phyloP scores from a whole-genome alignment of 2,888 invertebrate species.

The Drosophila pegasa region DNA sequence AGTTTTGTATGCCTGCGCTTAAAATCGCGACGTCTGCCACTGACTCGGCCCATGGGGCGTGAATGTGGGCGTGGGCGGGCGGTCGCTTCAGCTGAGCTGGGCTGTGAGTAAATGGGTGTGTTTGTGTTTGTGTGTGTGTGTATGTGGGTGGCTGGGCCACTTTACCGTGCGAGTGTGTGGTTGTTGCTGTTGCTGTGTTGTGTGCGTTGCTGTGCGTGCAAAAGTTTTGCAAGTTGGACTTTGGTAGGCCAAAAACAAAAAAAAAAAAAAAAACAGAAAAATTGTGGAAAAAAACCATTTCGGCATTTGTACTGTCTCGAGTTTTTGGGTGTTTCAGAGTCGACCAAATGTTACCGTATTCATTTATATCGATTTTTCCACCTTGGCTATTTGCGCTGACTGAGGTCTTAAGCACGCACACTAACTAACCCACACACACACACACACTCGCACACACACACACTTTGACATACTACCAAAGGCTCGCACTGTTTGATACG shows the following conservation, averaged over 20 bases:
- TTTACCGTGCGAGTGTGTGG: slow-evolving; percentile 14
- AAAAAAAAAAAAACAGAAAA: slow-evolving; percentile 35
- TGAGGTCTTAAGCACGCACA: slow-evolving; percentile 49
- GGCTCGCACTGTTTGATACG: slow-evolving; percentile 35
- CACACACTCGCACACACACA: slow-evolving; percentile 28
- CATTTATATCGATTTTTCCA: slow-evolving; percentile 78
- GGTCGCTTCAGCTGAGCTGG: too few relatives aligned
- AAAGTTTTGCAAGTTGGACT: slow-evolving; percentile 70
- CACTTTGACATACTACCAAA: slow-evolving; percentile 62
- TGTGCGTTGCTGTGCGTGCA: slow-evolving; percentile 67
- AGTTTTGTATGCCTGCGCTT: slow-evolving; percentile 69
- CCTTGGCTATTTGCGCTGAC: slow-evolving; percentile 68
- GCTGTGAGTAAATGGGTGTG: slow-evolving; percentile 17
- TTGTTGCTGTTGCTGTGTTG: slow-evolving; percentile 27
- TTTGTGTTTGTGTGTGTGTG: slow-evolving; percentile 15
- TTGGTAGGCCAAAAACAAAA: slow-evolving; percentile 22
- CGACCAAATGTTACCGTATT: slow-evolving; percentile 73
- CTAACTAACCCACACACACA: slow-evolving; percentile 30
- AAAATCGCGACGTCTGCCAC: slow-evolving; percentile 68
- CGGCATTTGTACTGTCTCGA: slow-evolving; percentile 59
- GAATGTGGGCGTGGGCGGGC: slow-evolving; percentile 12
- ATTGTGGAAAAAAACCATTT: slow-evolving; percentile 50
- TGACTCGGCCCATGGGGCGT: slow-evolving; percentile 44
- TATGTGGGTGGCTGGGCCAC: slow-evolving; percentile 11
- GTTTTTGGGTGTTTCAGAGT: slow-evolving; percentile 46